phyloP scores from a whole-genome alignment of 1,140 invertebrate genomes.

The Plectus sambesii region DNA sequence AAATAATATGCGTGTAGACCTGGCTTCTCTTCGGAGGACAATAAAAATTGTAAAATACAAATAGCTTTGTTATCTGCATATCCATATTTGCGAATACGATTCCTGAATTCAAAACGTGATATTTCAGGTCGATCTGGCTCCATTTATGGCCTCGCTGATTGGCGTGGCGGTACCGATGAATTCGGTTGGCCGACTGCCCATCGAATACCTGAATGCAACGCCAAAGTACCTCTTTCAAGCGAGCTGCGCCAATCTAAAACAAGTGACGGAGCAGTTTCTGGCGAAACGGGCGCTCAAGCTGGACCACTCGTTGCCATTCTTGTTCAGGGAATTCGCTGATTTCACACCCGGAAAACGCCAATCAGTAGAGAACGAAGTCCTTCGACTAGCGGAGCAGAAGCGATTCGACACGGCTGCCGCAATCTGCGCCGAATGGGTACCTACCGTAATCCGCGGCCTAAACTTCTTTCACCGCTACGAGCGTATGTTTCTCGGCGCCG shows the following conservation, averaged over 20 bases:
- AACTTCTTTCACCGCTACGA: constrained; percentile 41
- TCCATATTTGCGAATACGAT: no score
- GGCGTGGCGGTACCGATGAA: constrained; percentile 78
- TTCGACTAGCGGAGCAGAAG: constrained; percentile 14
- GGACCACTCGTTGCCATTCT: constrained; percentile 45
- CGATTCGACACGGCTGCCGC: constrained; percentile 24
- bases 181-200: constrained; percentile 60
- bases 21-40: no score
- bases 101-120: no score
- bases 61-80: no score
- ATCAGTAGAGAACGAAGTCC: constrained; percentile 25
- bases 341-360: constrained; percentile 32
- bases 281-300: constrained; percentile 48
- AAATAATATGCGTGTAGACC: no score
- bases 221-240: constrained; percentile 29
- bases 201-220: constrained; percentile 23
- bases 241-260: constrained; percentile 33
- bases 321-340: constrained; percentile 50
- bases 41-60: no score
- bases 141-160: constrained; percentile 71
- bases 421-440: constrained; percentile 31
- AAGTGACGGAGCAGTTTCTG: constrained; percentile 59
- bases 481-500: constrained; percentile 29
- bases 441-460: constrained; percentile 28
- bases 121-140: constrained; percentile 78